Conservation (phyloP, 2,797 vertebrate species). For the Austrolebias charrua region DNA sequence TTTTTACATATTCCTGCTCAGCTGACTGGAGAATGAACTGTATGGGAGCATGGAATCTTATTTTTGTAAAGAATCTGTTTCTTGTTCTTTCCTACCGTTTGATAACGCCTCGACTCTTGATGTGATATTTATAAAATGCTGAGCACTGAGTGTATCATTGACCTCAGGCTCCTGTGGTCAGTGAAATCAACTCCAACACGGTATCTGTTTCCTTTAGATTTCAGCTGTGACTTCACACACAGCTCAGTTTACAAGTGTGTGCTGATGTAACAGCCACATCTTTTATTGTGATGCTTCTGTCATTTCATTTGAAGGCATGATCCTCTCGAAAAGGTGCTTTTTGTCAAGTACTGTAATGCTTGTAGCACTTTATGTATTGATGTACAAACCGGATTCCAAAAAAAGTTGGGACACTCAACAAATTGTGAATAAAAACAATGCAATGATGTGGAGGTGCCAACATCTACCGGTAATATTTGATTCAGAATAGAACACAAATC, state of each 20-base stretch:
- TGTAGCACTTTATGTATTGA: slow-evolving; percentile 4
- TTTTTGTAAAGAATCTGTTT: slow-evolving; percentile 57
- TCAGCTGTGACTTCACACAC: slow-evolving; percentile 11
- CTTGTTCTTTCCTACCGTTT: slow-evolving; percentile 60
- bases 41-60: slow-evolving; percentile 13
- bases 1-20: not conserved
- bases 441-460: no score
- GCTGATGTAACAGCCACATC: slow-evolving; percentile 24
- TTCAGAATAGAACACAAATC: no score
- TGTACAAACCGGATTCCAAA: no score
- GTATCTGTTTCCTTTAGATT: slow-evolving; percentile 66
- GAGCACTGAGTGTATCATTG: slow-evolving; percentile 56
- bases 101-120: slow-evolving; percentile 54
- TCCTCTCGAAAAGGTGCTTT: slow-evolving; percentile 2
- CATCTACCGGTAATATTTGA: no score
- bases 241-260: slow-evolving; percentile 18
- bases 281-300: slow-evolving; percentile 3
- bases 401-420: no score
- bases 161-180: slow-evolving; percentile 51
- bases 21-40: not conserved
- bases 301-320: slow-evolving; percentile 1
- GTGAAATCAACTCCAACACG: slow-evolving; percentile 38
- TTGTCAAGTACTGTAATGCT: slow-evolving; percentile 2
- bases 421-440: no score
- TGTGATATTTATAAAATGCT: slow-evolving; percentile 67